Evolutionary conservation across 2,888 invertebrate species (phyloP).

Genomic region (Catocala nupta): DNA sequence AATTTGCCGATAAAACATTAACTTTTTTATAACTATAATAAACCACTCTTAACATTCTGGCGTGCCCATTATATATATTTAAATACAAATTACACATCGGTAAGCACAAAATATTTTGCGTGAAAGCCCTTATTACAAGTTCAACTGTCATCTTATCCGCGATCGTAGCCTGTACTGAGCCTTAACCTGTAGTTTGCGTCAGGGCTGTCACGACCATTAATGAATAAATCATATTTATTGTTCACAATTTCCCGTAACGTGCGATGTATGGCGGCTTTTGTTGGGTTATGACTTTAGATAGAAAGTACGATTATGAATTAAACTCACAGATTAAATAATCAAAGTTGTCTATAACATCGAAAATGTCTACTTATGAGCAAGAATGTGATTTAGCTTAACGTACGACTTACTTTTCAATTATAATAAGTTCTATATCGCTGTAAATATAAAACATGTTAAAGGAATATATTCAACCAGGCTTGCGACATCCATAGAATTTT

Average conservation of each 20-base stretch:
- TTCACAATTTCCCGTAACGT: not conserved
- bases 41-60: constrained; percentile 27
- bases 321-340: no score
- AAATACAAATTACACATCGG: constrained; percentile 44
- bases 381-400: no score
- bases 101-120: constrained; percentile 44
- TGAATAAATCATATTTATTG: constrained; percentile 1
- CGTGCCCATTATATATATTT: constrained; percentile 41
- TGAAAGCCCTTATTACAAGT: constrained; percentile 49
- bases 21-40: constrained; percentile 47
- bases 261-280: not conserved
- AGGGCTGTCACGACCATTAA: constrained; percentile 27
- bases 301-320: no score
- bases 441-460: no score
- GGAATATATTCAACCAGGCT: no score
- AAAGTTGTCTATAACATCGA: no score
- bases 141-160: constrained; percentile 47
- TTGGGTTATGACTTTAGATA: no score
- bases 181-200: constrained; percentile 34
- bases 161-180: constrained; percentile 32
- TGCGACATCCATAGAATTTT: no score
- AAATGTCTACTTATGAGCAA: no score
- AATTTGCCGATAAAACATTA: constrained; percentile 40
- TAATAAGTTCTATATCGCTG: no score
- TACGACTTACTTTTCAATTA: no score